Evolutionary conservation across 2,113 vertebrate genomes (phyloP).

Genomic region (Merops nubicus): DNA sequence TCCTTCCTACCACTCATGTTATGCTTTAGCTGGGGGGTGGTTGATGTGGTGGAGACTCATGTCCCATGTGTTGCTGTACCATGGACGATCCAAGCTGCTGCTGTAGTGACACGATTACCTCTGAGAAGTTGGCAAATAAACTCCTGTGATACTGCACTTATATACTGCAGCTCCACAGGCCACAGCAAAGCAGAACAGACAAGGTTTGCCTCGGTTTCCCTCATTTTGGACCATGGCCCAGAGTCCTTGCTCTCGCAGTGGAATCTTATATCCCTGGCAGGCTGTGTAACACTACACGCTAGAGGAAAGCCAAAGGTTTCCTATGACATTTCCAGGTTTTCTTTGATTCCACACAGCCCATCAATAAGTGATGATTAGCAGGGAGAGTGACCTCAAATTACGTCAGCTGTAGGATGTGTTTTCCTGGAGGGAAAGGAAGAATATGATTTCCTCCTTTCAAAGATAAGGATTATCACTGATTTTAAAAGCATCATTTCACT

Average conservation of each 20-base stretch:
- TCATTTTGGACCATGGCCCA: background rate
- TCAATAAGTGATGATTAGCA: conserved; percentile 52
- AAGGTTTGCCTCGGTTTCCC: background rate
- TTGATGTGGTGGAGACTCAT: background rate
- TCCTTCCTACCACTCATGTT: background rate
- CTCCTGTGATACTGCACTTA: background rate
- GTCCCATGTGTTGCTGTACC: background rate
- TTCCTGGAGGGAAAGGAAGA: conserved; percentile 44
- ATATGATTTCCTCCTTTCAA: background rate
- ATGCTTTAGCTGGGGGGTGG: background rate
- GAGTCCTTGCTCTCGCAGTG: background rate
- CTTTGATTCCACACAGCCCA: conserved; percentile 39
- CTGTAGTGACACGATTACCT: background rate
- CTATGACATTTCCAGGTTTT: conserved; percentile 69
- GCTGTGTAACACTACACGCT: background rate
- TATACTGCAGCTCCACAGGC: background rate
- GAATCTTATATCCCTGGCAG: background rate
- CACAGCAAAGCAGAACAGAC: background rate
- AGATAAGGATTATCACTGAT: conserved; percentile 16
- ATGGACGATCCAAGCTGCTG: background rate
- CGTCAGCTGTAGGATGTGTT: conserved; percentile 45
- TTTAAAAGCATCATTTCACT: background rate
- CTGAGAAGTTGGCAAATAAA: background rate
- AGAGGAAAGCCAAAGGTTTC: conserved; percentile 52
- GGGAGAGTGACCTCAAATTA: conserved; percentile 24